These are phyloP conservation scores for Agrypnus murinus DNA, from an alignment of 2,888 invertebrate species.

Conservation along the genomic window DNA sequence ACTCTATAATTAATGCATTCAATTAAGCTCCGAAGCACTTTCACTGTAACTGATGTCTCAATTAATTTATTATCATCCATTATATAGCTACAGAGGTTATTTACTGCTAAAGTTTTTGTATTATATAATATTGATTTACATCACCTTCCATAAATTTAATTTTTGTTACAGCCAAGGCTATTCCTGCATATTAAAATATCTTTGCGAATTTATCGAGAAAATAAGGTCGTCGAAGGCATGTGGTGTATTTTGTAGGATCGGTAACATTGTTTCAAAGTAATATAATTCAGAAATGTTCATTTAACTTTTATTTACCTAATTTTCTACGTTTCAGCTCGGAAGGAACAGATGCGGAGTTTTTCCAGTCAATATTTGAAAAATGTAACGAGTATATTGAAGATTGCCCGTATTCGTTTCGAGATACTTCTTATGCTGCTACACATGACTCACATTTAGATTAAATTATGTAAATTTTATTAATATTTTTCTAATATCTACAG, in stretches of 20 bases:
- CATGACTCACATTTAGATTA: too few species aligned
- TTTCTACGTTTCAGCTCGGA: slow-evolving; percentile 61
- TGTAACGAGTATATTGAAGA: slow-evolving; percentile 72
- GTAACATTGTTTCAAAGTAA: slow-evolving; percentile 65
- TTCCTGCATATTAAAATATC: slow-evolving; percentile 63
- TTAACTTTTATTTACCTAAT: slow-evolving; percentile 7
- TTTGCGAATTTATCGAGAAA: slow-evolving; percentile 58
- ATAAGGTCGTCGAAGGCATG: slow-evolving; percentile 60
- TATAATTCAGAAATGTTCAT: background rate
- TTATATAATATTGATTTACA: too few species aligned
- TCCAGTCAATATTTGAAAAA: slow-evolving; percentile 62
- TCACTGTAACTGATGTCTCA: too few species aligned
- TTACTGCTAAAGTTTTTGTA: too few species aligned
- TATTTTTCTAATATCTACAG: too few species aligned
- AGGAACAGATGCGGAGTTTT: slow-evolving; percentile 64
- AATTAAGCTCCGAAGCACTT: too few species aligned
- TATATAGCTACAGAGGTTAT: too few species aligned
- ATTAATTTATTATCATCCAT: too few species aligned
- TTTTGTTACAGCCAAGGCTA: slow-evolving; percentile 61
- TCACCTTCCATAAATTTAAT: background rate
- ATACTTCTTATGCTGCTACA: background rate
- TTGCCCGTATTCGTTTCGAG: slow-evolving; percentile 26
- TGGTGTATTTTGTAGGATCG: slow-evolving; percentile 67
- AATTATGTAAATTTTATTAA: too few species aligned
- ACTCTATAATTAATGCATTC: too few species aligned